Percentiles rank a stretch among this genome's conserved stretches.
phyloP scores from a whole-genome alignment of 2,113 vertebrate genomes.

The Daubentonia madagascariensis region DNA sequence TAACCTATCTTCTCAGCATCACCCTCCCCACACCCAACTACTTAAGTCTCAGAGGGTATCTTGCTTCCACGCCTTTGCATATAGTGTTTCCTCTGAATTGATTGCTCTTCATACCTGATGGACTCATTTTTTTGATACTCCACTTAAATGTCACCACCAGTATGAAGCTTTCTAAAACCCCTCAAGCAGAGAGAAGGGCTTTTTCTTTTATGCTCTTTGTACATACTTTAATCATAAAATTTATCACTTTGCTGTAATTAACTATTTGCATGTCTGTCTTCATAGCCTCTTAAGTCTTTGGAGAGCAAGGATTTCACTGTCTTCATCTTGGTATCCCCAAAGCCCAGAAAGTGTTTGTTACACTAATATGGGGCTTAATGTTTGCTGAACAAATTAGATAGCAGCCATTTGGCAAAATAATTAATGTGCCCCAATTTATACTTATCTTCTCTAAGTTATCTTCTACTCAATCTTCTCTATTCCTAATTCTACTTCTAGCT shows the following conservation, averaged over 20 bases:
- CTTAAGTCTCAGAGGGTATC: not conserved
- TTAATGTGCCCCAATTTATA: not conserved
- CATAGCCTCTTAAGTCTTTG: not conserved
- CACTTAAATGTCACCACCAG: slow-evolving; percentile 3
- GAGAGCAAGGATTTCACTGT: not conserved
- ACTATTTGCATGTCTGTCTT: not conserved
- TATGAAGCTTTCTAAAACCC: slow-evolving; percentile 18
- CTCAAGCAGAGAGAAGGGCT: not conserved
- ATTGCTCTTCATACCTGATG: not conserved
- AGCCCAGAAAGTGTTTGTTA: not conserved
- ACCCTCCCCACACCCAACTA: not conserved
- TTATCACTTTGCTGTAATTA: not conserved
- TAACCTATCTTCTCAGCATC: not conserved
- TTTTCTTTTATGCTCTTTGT: not conserved
- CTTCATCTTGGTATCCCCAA: not conserved
- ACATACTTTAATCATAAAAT: slow-evolving; percentile 13
- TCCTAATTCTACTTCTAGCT: not conserved
- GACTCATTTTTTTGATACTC: not conserved
- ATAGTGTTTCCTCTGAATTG: not conserved
- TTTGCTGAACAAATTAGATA: slow-evolving; percentile 20
- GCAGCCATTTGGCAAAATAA: not conserved
- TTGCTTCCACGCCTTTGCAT: not conserved
- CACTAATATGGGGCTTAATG: not conserved
- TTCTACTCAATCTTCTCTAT: not conserved
- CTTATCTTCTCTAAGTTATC: not conserved